phyloP scores from a whole-genome alignment of 2,113 vertebrate species.

The Telmatochromis sp. region DNA sequence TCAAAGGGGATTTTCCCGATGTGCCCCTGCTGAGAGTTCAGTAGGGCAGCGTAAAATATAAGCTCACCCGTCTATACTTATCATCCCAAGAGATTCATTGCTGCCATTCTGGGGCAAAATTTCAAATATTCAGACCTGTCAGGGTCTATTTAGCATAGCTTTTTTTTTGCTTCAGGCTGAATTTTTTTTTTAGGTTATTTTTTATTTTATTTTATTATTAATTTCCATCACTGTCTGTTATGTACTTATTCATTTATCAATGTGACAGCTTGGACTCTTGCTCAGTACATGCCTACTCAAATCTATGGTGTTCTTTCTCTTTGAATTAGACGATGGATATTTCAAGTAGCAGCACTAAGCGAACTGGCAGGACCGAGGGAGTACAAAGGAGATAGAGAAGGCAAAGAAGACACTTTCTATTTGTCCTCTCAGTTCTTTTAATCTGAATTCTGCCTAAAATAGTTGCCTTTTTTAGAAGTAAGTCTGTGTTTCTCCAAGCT shows the following conservation, averaged over 20 bases:
- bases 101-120: constrained; percentile 12
- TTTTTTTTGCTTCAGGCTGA: neutral
- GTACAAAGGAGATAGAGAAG: neutral
- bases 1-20: neutral
- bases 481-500: neutral
- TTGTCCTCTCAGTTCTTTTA: neutral
- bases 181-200: neutral
- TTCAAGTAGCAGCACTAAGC: neutral
- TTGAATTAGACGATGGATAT: constrained; percentile 2
- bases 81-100: neutral
- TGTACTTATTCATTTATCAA: constrained; percentile 22
- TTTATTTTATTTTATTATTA: neutral
- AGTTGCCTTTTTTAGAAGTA: neutral
- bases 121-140: constrained; percentile 5
- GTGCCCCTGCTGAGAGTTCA: neutral
- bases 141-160: neutral
- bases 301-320: constrained; percentile 17
- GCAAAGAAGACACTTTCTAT: neutral
- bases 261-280: constrained; percentile 23
- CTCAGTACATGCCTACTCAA: neutral
- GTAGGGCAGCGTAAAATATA: neutral
- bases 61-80: neutral
- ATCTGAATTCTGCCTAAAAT: neutral
- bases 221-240: neutral
- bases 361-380: neutral